A percentile compares a stretch with the other conserved stretches of the same genome.
Conservation (phyloP, 2,888 invertebrate species). For the Polymixis lichenea region DNA sequence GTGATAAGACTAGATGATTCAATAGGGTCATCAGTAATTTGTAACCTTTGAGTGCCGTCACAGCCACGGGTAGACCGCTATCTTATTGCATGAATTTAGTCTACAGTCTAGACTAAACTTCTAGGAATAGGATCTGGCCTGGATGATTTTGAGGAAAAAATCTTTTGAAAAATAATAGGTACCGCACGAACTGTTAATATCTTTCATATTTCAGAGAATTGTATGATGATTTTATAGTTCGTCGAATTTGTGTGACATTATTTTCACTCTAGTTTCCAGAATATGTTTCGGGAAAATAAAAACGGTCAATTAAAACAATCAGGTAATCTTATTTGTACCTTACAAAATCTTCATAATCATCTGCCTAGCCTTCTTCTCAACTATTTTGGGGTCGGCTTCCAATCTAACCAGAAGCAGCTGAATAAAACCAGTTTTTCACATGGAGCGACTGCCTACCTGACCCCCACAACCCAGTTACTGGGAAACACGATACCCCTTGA, state of each 20-base stretch:
- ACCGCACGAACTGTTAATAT: not conserved
- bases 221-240: not conserved
- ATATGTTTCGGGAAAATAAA: not conserved
- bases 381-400: too few species aligned
- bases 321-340: too few species aligned
- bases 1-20: constrained; percentile 36
- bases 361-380: too few species aligned
- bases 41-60: constrained; percentile 39
- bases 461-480: too few species aligned
- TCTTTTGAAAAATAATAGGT: too few species aligned
- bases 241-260: constrained; percentile 1
- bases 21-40: constrained; percentile 44
- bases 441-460: too few species aligned
- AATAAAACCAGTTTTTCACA: too few species aligned
- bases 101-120: constrained; percentile 5
- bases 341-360: too few species aligned
- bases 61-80: constrained; percentile 21
- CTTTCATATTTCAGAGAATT: constrained; percentile 21
- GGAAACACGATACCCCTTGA: too few species aligned
- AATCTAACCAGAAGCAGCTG: too few species aligned
- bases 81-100: constrained; percentile 25
- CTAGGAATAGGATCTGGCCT: not conserved
- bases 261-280: not conserved
- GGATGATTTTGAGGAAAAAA: not conserved
- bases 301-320: too few species aligned